These are phyloP conservation scores for Hippoglossus stenolepis DNA, from an alignment of 2,113 vertebrate species.

Conservation along the genomic window DNA sequence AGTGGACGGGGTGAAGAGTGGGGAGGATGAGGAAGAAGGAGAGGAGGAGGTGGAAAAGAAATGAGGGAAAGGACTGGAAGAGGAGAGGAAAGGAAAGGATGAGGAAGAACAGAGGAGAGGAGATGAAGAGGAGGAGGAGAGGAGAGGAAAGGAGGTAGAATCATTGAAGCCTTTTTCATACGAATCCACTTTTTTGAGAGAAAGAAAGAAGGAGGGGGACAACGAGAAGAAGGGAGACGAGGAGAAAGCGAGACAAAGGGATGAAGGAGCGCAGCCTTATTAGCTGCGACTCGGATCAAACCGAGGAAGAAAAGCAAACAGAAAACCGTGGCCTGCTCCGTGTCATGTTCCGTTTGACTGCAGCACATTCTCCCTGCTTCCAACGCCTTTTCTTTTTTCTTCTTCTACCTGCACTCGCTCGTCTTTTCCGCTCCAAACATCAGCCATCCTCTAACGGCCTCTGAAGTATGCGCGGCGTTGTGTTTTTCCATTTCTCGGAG, in stretches of 20 bases:
- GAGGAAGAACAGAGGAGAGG: background rate
- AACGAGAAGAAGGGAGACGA: constrained; percentile 25
- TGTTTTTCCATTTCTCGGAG: constrained; percentile 47
- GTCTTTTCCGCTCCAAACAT: constrained; percentile 3
- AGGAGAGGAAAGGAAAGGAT: background rate
- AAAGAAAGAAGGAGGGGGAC: background rate
- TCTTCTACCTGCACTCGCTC: constrained; percentile 14
- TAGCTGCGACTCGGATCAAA: background rate
- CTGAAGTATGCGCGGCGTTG: constrained; percentile 21
- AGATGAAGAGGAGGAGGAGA: background rate
- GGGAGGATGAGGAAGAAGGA: too few relatives aligned
- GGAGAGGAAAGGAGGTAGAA: background rate
- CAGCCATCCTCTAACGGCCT: constrained; percentile 24
- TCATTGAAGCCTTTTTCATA: constrained; percentile 12
- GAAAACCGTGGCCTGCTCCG: constrained; percentile 21
- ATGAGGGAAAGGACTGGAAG: too few relatives aligned
- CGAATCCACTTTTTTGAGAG: constrained; percentile 32
- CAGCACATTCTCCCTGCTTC: constrained; percentile 14
- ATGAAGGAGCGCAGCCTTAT: background rate
- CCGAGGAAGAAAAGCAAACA: constrained; percentile 27
- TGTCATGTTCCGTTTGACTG: constrained; percentile 34
- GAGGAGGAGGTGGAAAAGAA: too few relatives aligned
- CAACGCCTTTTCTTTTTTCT: background rate
- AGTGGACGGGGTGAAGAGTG: too few relatives aligned
- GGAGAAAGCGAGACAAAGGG: constrained; percentile 27